Conservation (phyloP, 37 sponge, comb jelly and placozoan species). For the Cliona cf. orientalis region DNA sequence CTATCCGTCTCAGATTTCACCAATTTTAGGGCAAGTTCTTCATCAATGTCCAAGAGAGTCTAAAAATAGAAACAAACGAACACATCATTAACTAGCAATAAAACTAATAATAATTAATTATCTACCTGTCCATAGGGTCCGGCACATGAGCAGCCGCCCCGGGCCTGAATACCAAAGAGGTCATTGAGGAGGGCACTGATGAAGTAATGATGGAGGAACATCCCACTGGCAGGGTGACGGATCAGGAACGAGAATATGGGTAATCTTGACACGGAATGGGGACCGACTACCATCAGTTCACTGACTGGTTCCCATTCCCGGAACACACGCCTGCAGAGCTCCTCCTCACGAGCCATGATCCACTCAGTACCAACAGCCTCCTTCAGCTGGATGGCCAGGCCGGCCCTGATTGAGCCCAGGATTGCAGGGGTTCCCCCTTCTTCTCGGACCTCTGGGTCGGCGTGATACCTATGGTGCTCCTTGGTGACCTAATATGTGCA, state of each 20-base stretch:
- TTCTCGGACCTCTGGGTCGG: constrained; percentile 78
- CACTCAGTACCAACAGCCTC: constrained; percentile 45
- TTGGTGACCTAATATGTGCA: constrained; percentile 72
- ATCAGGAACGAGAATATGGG: constrained; percentile 92
- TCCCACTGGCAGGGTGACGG: constrained; percentile 55
- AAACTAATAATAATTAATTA: neutral
- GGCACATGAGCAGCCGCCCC: constrained; percentile 93
- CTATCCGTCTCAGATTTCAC: constrained; percentile 67
- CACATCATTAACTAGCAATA: neutral
- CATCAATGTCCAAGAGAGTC: constrained; percentile 73
- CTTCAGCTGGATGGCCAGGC: constrained; percentile 85
- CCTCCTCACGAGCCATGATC: constrained; percentile 46
- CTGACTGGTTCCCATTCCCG: constrained; percentile 10
- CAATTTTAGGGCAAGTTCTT: constrained; percentile 53
- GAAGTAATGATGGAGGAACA: constrained; percentile 88
- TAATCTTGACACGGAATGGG: constrained; percentile 47
- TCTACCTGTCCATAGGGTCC: constrained; percentile 89
- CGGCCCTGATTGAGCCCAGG: constrained; percentile 82
- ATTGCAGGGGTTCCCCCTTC: constrained; percentile 93
- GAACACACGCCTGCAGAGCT: constrained; percentile 17
- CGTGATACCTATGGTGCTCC: constrained; percentile 51
- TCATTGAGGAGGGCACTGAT: constrained; percentile 86
- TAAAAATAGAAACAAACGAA: constrained; percentile 10
- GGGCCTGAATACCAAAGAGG: constrained; percentile 87
- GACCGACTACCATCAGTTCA: constrained; percentile 52